A percentile compares a stretch with the other conserved stretches of the same genome.
Conservation (phyloP, 2,888 invertebrate species). For the Tenthredo notha region DNA sequence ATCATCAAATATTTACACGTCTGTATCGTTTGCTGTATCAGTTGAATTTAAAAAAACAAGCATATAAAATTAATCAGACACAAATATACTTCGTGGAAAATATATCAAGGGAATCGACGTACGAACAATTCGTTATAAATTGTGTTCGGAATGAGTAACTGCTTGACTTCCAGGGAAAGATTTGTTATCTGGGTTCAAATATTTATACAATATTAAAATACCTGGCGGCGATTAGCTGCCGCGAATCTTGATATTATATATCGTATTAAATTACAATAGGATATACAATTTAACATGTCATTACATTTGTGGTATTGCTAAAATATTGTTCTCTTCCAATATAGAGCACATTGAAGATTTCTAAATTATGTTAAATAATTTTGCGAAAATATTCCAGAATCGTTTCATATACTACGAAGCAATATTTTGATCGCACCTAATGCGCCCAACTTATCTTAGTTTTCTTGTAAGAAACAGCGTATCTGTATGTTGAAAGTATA, state of each 20-base stretch:
- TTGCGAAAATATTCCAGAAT: no score
- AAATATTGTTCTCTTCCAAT: not conserved
- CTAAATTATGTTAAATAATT: no score
- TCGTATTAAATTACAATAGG: not conserved
- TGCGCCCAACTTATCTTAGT: no score
- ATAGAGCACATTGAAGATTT: not conserved
- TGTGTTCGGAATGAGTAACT: not conserved
- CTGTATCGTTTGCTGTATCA: no score
- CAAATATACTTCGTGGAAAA: no score
- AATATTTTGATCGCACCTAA: no score
- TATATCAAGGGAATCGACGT: not conserved
- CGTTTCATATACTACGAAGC: no score
- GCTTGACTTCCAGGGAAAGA: not conserved
- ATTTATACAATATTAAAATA: not conserved
- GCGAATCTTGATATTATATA: not conserved
- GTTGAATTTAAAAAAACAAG: no score
- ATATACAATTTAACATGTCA: not conserved
- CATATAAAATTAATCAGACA: no score
- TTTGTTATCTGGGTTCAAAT: not conserved
- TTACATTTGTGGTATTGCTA: not conserved
- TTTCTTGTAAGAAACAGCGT: no score
- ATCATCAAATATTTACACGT: no score
- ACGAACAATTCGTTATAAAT: not conserved
- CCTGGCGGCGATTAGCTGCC: not conserved
- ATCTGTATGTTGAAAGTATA: no score